Base-by-base conservation (phyloP, 1,140 invertebrate species). In the Conopomorpha cramerella region DNA sequence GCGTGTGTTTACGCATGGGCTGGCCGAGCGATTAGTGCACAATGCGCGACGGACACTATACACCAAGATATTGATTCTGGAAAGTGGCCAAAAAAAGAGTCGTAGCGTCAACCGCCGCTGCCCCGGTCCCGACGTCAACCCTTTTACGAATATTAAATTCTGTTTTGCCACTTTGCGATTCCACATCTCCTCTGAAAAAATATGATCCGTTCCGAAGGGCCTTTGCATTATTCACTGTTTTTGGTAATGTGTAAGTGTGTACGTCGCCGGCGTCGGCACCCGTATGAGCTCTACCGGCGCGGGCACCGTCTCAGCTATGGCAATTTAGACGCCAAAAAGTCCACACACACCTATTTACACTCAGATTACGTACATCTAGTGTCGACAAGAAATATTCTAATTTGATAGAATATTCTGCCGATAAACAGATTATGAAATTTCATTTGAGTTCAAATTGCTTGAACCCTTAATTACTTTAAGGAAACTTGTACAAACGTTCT, bases 71-170 rank as follows among this genome's bases (percentile, higher is more conserved):
- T 76, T 67, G 66, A 72, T 76, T 76, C 62, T 76, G 71, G 71
- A 71, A 61, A 65, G 56, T 61, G 52, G 65, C 71, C 71, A 76
- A 76, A 76, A 74, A 76, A 72, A 71, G 62, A 70, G 61, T 56
- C 59, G 49, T 54, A 53, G 71, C 71, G 71, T 76, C 67, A 76
- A 76, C 62, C 64, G 55, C 62, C 62, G 51, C 57, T 60, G 55
- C 65, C 59, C 55, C 62, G 18, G 19, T 60, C 53, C 52, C 57
- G 54, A 49, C 55, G 51, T 76, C 54, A 76, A 76, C 67, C 71
- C 71, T 72, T 72, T 76, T 60, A 72, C 67, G 64, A 72, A 72
- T 76, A 76, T 76, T 76, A 76, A 72, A 76, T 72, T 76, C 64
- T 76, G 71, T 76, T 76, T 72, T 72, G 66, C 64, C 71, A 68